Percentiles rank a stretch among this genome's conserved stretches.
These are phyloP conservation scores for Scolopax rusticola DNA, from an alignment of 2,797 vertebrate species.

Conservation along the genomic window DNA sequence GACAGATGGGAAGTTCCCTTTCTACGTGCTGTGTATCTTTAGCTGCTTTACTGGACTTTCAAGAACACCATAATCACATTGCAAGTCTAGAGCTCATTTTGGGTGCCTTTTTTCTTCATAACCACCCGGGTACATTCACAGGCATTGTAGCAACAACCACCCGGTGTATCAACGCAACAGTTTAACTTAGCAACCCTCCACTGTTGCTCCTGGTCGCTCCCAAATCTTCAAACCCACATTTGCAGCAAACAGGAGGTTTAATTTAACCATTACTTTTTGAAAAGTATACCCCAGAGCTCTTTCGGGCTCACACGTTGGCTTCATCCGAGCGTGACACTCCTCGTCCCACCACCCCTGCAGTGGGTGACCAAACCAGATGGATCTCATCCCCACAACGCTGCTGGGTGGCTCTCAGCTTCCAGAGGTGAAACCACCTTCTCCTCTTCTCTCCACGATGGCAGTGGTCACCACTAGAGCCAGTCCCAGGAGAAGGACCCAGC, in stretches of 20 bases:
- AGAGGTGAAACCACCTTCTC: not conserved
- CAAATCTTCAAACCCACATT: not conserved
- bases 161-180: not conserved
- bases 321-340: not conserved
- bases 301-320: not conserved
- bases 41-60: not conserved
- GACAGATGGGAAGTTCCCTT: not conserved
- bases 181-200: not conserved
- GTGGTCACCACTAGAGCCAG: not conserved
- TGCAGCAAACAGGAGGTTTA: not conserved
- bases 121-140: not conserved
- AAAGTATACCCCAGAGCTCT: not conserved
- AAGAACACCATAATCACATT: not conserved
- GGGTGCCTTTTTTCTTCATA: not conserved
- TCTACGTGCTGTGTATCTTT: not conserved
- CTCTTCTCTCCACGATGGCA: not conserved
- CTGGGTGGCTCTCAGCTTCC: not conserved
- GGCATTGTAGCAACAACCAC: not conserved
- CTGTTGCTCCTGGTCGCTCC: not conserved
- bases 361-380: not conserved
- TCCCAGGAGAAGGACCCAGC: not conserved
- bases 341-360: not conserved
- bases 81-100: not conserved
- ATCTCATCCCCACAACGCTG: not conserved
- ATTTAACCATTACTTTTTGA: not conserved